These are phyloP conservation scores for Vulpes lagopus DNA, from an alignment of 2,113 vertebrate genomes.

Conservation along the genomic window DNA sequence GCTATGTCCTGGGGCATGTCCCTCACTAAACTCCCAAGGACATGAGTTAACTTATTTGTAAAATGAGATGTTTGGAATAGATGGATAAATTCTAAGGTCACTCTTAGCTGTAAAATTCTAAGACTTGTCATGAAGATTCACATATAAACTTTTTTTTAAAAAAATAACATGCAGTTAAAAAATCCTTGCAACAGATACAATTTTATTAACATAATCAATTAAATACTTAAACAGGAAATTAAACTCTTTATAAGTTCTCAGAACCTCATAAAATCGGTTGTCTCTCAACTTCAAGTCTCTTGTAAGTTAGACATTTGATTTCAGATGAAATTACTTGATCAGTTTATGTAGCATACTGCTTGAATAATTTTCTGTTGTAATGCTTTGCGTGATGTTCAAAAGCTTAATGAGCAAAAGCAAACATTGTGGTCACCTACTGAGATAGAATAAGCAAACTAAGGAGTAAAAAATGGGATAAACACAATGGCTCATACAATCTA, in stretches of 20 bases:
- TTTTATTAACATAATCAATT: constrained; percentile 16
- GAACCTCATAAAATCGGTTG: background rate
- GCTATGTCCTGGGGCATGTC: background rate
- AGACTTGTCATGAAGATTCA: background rate
- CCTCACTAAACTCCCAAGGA: background rate
- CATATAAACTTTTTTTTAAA: background rate
- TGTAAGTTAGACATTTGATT: constrained; percentile 15
- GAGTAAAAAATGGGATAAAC: constrained; percentile 42
- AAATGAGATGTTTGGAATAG: background rate
- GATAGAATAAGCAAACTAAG: constrained; percentile 49
- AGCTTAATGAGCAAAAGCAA: constrained; percentile 69
- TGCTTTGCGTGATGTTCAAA: constrained; percentile 37
- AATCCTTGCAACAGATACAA: background rate
- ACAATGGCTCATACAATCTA: constrained; percentile 52
- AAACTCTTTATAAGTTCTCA: background rate
- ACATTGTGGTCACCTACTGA: constrained; percentile 40
- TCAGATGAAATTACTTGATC: background rate
- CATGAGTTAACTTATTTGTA: background rate
- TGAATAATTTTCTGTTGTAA: constrained; percentile 37
- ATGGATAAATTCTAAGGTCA: constrained; percentile 31
- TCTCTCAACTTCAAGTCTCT: background rate
- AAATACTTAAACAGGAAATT: constrained; percentile 31
- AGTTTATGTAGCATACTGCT: background rate
- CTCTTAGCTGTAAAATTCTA: background rate
- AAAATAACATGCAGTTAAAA: background rate